Evolutionary conservation across 2,113 vertebrate genomes (phyloP).

Genomic region (Ctenomys sociabilis): DNA sequence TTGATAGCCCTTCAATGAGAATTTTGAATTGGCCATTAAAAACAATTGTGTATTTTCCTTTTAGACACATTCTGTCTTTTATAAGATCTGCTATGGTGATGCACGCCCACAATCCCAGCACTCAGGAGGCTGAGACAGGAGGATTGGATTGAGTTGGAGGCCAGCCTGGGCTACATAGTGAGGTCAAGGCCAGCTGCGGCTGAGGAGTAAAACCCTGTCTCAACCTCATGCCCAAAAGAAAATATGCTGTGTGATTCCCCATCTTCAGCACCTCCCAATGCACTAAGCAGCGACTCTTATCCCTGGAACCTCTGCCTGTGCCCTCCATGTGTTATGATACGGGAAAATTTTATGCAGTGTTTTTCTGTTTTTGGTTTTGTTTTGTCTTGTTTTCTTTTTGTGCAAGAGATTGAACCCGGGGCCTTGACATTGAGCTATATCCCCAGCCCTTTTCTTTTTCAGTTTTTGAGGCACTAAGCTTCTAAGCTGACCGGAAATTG

Average conservation of each 20-base stretch:
- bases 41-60: neutral
- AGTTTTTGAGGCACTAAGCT: neutral
- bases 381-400: neutral
- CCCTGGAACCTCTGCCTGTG: neutral
- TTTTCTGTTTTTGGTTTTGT: neutral
- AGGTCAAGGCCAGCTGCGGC: neutral
- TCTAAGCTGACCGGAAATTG: neutral
- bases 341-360: neutral
- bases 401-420: neutral
- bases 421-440: neutral
- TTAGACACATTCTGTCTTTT: neutral
- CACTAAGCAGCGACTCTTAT: neutral
- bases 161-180: neutral
- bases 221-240: neutral
- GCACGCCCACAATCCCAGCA: neutral
- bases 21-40: neutral
- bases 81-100: neutral
- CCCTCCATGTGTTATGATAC: neutral
- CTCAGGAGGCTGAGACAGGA: neutral
- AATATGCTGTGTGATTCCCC: neutral
- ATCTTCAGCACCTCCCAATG: neutral
- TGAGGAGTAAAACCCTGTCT: neutral
- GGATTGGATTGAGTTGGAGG: neutral
- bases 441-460: neutral
- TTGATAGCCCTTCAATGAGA: neutral